Evolutionary conservation across 2,888 invertebrate species (phyloP).

Genomic region (Parelbella ahira): DNA sequence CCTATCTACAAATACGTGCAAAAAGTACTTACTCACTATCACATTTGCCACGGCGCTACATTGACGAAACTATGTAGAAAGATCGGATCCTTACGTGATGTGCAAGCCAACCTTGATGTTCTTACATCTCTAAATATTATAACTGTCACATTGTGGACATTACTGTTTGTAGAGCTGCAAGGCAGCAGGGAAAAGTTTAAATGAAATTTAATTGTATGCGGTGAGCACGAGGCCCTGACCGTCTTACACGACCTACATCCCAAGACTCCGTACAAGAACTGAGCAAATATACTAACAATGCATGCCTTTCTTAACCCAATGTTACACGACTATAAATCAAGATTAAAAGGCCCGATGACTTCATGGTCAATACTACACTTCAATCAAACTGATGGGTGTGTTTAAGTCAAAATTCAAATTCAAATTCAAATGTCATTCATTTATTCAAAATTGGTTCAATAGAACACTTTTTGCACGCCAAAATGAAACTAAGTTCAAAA

Average conservation of each 20-base stretch:
- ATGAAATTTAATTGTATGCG: neutral
- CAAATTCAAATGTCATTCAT: no score
- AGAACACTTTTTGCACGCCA: no score
- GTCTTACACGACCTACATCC: neutral
- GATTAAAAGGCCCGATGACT: neutral
- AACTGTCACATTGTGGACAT: no score
- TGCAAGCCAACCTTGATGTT: no score
- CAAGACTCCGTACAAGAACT: neutral
- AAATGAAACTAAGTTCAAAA: no score
- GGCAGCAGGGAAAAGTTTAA: neutral
- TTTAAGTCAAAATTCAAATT: no score
- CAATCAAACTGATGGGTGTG: no score
- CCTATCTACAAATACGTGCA: constrained; percentile 3
- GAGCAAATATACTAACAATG: constrained; percentile 2
- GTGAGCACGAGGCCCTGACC: neutral
- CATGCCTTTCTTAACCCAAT: neutral
- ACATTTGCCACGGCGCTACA: neutral
- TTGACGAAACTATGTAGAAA: neutral
- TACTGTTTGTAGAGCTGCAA: no score
- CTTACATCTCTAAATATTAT: no score
- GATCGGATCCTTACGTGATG: no score
- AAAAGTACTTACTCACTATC: neutral
- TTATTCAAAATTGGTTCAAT: no score
- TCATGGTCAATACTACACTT: neutral
- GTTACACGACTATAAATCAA: constrained; percentile 2